Evolutionary conservation across 2,113 vertebrate species (phyloP).

Genomic region (Lepisosteus oculatus): DNA sequence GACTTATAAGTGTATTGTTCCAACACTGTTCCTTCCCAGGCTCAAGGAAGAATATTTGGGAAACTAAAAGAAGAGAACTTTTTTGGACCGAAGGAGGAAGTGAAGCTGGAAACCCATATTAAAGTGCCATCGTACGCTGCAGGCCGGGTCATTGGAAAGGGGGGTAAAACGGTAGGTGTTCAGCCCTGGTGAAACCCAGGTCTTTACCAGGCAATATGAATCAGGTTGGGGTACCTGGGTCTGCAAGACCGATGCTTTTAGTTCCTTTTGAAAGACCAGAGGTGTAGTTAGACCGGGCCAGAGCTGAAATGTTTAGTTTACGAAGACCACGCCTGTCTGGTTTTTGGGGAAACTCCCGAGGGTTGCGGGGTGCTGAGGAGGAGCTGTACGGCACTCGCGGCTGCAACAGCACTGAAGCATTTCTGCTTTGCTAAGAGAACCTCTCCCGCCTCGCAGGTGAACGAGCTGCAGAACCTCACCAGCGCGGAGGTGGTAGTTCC

Average conservation of each 20-base stretch:
- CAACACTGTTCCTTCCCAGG: slow-evolving; percentile 52
- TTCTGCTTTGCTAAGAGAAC: background rate
- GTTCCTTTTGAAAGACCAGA: no score
- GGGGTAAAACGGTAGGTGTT: slow-evolving; percentile 90
- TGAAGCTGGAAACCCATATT: slow-evolving; percentile 96
- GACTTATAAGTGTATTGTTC: background rate
- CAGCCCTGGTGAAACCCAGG: background rate
- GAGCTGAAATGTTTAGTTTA: no score
- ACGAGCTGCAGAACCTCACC: slow-evolving; percentile 95
- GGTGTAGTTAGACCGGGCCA: no score
- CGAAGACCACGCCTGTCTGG: no score
- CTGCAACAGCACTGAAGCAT: no score
- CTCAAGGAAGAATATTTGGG: slow-evolving; percentile 90
- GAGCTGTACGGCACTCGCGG: background rate
- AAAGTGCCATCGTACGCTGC: slow-evolving; percentile 96
- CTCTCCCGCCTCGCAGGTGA: slow-evolving; percentile 68
- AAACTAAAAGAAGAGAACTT: slow-evolving; percentile 98
- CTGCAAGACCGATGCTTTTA: background rate
- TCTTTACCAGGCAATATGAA: background rate
- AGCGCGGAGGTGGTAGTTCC: slow-evolving; percentile 98
- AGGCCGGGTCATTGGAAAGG: slow-evolving; percentile 96
- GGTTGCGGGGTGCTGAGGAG: background rate
- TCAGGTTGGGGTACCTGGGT: background rate
- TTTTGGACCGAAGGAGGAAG: slow-evolving; percentile 97
- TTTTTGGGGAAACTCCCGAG: no score